Evolutionary conservation across 53 echinoderm and acorn worm species (phyloP).

Genomic region (Mesocentrotus franciscanus): DNA sequence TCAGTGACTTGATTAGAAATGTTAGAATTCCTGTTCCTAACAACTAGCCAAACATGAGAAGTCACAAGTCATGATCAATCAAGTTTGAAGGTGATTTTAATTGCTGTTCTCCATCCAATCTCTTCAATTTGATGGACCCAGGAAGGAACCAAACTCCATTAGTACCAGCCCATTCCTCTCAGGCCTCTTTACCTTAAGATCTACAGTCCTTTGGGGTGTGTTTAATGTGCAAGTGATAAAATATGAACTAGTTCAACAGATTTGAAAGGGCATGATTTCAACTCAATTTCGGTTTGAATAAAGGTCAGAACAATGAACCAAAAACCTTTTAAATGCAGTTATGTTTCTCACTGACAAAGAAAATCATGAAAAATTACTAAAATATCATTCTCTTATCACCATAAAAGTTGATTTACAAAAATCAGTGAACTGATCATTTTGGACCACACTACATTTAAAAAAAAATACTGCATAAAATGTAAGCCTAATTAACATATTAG

Average conservation of each 20-base stretch:
- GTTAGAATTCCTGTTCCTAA: neutral
- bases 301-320: neutral
- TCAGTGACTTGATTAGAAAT: neutral
- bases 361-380: neutral
- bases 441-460: too few relatives aligned
- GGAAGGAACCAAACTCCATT: conserved; percentile 39
- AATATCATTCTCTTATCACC: neutral
- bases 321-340: neutral
- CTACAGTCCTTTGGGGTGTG: neutral
- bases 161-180: neutral
- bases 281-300: neutral
- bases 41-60: conserved; percentile 10
- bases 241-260: conserved; percentile 1
- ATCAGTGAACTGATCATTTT: too few relatives aligned
- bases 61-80: neutral
- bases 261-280: neutral
- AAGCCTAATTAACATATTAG: too few relatives aligned
- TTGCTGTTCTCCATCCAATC: neutral
- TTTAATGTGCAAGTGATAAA: conserved; percentile 7
- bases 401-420: too few relatives aligned
- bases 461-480: too few relatives aligned
- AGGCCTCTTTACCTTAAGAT: neutral
- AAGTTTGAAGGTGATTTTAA: conserved; percentile 4
- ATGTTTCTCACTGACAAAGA: neutral
- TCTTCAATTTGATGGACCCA: neutral